Conservation (phyloP, 2,888 invertebrate genomes). For the Volucella zonaria region DNA sequence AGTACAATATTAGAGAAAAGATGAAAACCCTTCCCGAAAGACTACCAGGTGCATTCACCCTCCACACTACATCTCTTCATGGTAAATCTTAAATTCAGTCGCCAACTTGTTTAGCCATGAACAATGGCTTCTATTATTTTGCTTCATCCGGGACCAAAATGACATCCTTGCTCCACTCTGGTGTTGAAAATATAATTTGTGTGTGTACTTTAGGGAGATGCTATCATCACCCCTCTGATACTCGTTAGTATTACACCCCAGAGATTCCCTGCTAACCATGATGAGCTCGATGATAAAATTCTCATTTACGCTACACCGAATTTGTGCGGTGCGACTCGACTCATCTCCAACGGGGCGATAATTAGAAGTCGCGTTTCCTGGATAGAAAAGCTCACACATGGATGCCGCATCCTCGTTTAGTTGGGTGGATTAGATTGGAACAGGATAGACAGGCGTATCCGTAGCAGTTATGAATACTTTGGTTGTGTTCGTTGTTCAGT, state of each 20-base stretch:
- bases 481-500: slow-evolving; percentile 9
- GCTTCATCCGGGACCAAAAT: slow-evolving; percentile 5
- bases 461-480: slow-evolving; percentile 56
- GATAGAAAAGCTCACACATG: slow-evolving; percentile 35
- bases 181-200: slow-evolving; percentile 8
- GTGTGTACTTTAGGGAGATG: too few species aligned
- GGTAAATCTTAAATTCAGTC: too few species aligned
- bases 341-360: slow-evolving; percentile 48
- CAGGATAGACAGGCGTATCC: background rate
- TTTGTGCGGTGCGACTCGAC: slow-evolving; percentile 10
- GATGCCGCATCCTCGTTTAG: slow-evolving; percentile 24
- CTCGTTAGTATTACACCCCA: slow-evolving; percentile 14
- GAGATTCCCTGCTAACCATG: slow-evolving; percentile 23
- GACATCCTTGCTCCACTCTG: slow-evolving; percentile 35
- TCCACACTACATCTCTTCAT: too few species aligned
- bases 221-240: too few species aligned
- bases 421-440: background rate
- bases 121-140: slow-evolving; percentile 1
- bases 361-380: slow-evolving; percentile 66
- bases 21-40: too few species aligned
- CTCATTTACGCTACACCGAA: slow-evolving; percentile 49
- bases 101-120: background rate
- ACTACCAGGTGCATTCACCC: too few species aligned
- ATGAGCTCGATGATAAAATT: slow-evolving; percentile 59
- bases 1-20: too few species aligned